Conservation (phyloP, 2,888 invertebrate species). For the Ypsolopha sequella region DNA sequence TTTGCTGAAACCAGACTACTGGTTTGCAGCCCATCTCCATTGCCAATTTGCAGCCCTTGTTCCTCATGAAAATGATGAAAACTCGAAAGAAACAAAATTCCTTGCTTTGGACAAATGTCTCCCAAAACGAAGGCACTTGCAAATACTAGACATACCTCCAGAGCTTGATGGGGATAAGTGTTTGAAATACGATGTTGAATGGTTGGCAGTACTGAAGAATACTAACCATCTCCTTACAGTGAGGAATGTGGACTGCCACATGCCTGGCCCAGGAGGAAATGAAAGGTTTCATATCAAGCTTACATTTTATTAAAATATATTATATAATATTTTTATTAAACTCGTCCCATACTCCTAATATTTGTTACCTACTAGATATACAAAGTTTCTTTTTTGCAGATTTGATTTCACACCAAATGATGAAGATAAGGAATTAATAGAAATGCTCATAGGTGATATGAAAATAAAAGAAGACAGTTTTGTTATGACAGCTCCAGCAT, state of each 20-base stretch:
- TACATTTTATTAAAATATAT: not conserved
- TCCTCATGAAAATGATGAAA: conserved; percentile 73
- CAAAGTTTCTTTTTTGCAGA: conserved; percentile 46
- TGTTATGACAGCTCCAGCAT: conserved; percentile 77
- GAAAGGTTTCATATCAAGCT: conserved; percentile 64
- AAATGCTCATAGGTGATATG: conserved; percentile 75
- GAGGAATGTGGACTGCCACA: conserved; percentile 76
- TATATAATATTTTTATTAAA: not conserved
- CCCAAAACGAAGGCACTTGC: conserved; percentile 88
- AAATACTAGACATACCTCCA: conserved; percentile 78
- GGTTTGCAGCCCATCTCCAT: conserved; percentile 99
- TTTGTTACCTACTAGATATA: not conserved
- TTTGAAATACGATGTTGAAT: conserved; percentile 90
- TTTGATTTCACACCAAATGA: conserved; percentile 80
- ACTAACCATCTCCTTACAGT: conserved; percentile 91
- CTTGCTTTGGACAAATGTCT: conserved; percentile 97
- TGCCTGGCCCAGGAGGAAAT: conserved; percentile 83
- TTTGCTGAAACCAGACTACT: conserved; percentile 85
- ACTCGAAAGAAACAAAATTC: conserved; percentile 76
- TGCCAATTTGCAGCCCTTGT: conserved; percentile 94
- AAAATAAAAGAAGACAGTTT: conserved; percentile 82
- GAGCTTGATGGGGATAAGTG: conserved; percentile 64
- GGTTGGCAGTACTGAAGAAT: conserved; percentile 88
- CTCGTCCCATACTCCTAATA: no score
- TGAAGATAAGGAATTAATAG: conserved; percentile 77